These are phyloP conservation scores for Orestias chungarensis DNA, from an alignment of 2,797 vertebrate genomes.

Conservation along the genomic window DNA sequence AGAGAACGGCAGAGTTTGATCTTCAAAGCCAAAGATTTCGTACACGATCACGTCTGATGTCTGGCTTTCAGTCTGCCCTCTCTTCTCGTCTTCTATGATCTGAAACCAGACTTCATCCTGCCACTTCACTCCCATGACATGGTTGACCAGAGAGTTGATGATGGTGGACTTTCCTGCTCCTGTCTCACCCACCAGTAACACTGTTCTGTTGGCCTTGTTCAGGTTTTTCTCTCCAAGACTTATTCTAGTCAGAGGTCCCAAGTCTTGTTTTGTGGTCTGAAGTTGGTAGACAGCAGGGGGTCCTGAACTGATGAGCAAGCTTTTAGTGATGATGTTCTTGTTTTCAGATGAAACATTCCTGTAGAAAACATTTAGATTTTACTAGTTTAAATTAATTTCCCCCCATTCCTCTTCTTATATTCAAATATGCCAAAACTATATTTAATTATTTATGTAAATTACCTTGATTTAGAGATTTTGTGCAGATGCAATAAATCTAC, in stretches of 20 bases:
- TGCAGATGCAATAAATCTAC: background rate
- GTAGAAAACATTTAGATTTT: background rate
- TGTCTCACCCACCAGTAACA: slow-evolving; percentile 6
- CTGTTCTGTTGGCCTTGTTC: background rate
- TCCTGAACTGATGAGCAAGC: background rate
- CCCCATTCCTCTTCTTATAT: background rate
- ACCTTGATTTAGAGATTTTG: background rate
- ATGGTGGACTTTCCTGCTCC: slow-evolving; percentile 1
- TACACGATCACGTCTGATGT: slow-evolving; percentile 1
- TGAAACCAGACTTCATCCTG: slow-evolving; percentile 5
- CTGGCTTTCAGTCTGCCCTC: background rate
- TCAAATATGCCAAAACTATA: background rate
- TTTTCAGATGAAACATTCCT: background rate
- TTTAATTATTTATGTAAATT: background rate
- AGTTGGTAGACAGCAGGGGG: background rate
- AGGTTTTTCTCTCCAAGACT: background rate
- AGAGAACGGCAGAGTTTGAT: background rate
- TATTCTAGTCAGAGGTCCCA: background rate
- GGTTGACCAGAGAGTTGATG: background rate
- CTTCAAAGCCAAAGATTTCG: slow-evolving; percentile 9
- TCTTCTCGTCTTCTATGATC: background rate
- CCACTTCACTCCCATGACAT: background rate
- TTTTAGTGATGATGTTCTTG: slow-evolving; percentile 1
- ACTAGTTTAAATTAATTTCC: background rate
- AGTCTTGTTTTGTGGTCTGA: background rate